A percentile compares a stretch with the other conserved stretches of the same genome.
These are phyloP conservation scores for Idaea dimidiata DNA, from an alignment of 2,888 invertebrate species.

Conservation along the genomic window DNA sequence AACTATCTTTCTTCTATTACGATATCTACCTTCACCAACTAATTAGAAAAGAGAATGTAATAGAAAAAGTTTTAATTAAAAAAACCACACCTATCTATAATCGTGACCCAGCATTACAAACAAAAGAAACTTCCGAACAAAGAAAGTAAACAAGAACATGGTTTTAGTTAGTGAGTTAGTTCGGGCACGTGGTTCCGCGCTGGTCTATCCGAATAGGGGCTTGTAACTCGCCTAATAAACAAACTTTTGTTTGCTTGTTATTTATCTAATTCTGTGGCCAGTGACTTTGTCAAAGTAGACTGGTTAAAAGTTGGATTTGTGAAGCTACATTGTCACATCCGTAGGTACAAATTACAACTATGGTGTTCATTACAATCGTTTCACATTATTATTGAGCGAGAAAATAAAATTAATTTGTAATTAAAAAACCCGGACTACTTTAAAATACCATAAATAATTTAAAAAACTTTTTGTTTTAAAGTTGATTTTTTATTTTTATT, in stretches of 20 bases:
- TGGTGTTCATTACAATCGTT: too few relatives aligned
- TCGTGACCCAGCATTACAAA: constrained; percentile 23
- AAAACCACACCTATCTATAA: constrained; percentile 23
- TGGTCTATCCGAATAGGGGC: constrained; percentile 28
- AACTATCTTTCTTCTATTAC: too few relatives aligned
- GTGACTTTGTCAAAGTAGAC: constrained; percentile 16
- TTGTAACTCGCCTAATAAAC: constrained; percentile 31
- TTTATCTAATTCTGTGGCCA: constrained; percentile 34
- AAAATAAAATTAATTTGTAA: too few relatives aligned
- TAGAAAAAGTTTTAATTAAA: constrained; percentile 29
- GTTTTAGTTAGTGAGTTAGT: constrained; percentile 33
- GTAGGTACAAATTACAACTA: background rate
- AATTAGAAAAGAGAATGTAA: background rate
- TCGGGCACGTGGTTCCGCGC: constrained; percentile 16
- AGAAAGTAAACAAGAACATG: constrained; percentile 33
- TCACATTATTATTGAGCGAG: too few relatives aligned
- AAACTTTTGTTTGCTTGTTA: constrained; percentile 29
- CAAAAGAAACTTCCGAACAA: constrained; percentile 27
- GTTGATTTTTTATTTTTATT: too few relatives aligned
- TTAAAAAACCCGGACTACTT: too few relatives aligned
- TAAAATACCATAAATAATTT: too few relatives aligned
- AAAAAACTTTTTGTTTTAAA: too few relatives aligned
- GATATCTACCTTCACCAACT: background rate
- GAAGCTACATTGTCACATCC: background rate
- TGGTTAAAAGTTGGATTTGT: background rate